These are phyloP conservation scores for Phyllostomus hastatus DNA, from an alignment of 2,113 vertebrate species.

Conservation along the genomic window DNA sequence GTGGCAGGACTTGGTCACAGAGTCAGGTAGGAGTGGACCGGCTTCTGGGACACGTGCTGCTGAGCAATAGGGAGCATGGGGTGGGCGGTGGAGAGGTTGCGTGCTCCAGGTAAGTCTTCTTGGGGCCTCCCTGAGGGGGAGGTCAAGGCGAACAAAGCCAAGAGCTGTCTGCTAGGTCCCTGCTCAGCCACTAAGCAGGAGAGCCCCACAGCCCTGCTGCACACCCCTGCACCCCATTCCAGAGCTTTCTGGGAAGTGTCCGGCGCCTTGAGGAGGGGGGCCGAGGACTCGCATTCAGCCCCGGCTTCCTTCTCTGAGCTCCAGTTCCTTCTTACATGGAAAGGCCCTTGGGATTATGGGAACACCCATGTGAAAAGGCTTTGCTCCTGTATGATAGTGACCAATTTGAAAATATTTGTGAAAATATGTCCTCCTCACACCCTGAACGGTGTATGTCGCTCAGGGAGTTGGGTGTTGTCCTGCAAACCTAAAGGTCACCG, in stretches of 20 bases:
- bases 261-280: not conserved
- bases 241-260: not conserved
- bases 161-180: not conserved
- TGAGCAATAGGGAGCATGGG: not conserved
- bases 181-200: not conserved
- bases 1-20: not conserved
- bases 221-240: not conserved
- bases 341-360: not conserved
- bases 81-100: not conserved
- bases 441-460: too few relatives aligned
- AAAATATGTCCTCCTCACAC: not conserved
- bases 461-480: too few relatives aligned
- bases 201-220: not conserved
- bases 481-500: too few relatives aligned
- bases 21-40: not conserved
- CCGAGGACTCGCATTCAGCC: not conserved
- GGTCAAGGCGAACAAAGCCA: not conserved
- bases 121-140: not conserved
- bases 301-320: not conserved
- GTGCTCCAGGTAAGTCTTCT: not conserved
- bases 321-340: not conserved
- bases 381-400: not conserved
- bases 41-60: not conserved
- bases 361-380: not conserved
- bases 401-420: not conserved